Percentiles rank a stretch among this genome's conserved stretches.
Evolutionary conservation across 1,140 invertebrate species (phyloP).

Genomic region (Protaetia brevitarsis): DNA sequence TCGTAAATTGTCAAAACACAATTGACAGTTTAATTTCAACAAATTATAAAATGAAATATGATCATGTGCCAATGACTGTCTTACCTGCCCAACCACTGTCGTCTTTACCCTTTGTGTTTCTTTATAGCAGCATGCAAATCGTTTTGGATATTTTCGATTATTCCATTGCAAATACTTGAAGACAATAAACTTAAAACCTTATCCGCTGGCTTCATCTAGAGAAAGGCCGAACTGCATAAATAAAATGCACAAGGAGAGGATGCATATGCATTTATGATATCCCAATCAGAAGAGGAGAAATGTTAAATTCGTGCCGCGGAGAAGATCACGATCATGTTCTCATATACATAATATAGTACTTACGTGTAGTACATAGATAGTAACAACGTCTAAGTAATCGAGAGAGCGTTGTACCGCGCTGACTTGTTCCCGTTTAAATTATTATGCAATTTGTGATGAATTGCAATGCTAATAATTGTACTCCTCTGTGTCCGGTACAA

Average conservation of each 20-base stretch:
- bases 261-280: not conserved
- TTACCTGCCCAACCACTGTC: no score
- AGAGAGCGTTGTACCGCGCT: not conserved
- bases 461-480: not conserved
- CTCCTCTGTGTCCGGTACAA: not conserved
- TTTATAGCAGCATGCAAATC: no score
- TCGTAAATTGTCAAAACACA: no score
- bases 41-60: no score
- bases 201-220: not conserved
- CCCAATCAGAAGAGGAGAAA: not conserved
- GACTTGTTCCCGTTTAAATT: not conserved
- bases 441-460: not conserved
- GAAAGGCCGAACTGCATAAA: not conserved
- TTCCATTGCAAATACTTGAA: slow-evolving; percentile 2
- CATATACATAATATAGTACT: slow-evolving; percentile 12
- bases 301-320: not conserved
- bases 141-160: no score
- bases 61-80: no score
- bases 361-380: slow-evolving; percentile 1
- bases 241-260: not conserved
- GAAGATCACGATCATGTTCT: slow-evolving; percentile 8
- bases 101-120: no score
- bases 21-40: no score
- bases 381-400: not conserved
- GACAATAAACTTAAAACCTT: not conserved